Evolutionary conservation across 2,888 invertebrate genomes (phyloP).

Genomic region (Selenia dentaria): DNA sequence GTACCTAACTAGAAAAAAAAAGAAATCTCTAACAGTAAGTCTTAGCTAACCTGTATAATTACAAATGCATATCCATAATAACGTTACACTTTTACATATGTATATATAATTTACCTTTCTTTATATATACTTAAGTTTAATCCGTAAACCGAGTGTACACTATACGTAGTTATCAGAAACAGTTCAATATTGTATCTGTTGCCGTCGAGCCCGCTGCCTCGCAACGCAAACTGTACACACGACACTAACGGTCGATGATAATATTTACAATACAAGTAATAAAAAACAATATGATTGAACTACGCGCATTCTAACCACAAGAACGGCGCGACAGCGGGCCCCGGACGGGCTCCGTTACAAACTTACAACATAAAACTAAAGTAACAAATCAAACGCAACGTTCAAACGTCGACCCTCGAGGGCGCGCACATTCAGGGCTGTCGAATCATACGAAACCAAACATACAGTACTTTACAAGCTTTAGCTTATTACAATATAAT

Average conservation of each 20-base stretch:
- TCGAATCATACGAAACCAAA: not conserved
- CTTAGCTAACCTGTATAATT: conserved; percentile 79
- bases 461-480: conserved; percentile 6
- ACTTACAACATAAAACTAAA: conserved; percentile 20
- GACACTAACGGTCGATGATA: conserved; percentile 15
- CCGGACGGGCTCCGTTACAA: conserved; percentile 15
- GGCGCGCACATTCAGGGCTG: not conserved
- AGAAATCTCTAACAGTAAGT: conserved; percentile 67
- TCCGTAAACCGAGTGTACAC: conserved; percentile 46
- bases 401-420: not conserved
- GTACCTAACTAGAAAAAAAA: conserved; percentile 63
- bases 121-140: conserved; percentile 23
- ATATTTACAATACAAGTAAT: conserved; percentile 32
- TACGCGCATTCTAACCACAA: conserved; percentile 27
- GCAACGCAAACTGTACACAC: conserved; percentile 27
- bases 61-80: conserved; percentile 82
- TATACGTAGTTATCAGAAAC: conserved; percentile 40
- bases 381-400: conserved; percentile 3
- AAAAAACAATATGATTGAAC: conserved; percentile 29
- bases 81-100: conserved; percentile 78
- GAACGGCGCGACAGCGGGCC: conserved; percentile 16
- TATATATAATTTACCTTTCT: conserved; percentile 56
- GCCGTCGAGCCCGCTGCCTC: conserved; percentile 11
- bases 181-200: conserved; percentile 24
- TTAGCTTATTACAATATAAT: conserved; percentile 10